Base-by-base conservation (phyloP, 2,113 vertebrate genomes). In the Gallinago paraguaiae region DNA sequence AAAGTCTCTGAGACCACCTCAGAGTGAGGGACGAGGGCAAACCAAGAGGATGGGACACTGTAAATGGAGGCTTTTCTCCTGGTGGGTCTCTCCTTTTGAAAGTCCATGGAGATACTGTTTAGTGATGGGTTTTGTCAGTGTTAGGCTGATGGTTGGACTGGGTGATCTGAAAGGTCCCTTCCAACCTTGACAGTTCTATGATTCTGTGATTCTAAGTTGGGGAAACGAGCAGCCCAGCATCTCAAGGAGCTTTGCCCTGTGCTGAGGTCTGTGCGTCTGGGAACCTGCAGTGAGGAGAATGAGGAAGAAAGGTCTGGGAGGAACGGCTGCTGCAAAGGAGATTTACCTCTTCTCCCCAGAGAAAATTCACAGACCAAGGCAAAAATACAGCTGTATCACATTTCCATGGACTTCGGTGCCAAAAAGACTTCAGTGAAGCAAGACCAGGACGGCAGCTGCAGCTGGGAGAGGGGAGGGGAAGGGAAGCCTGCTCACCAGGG, bases 241-340 rank as follows among this genome's bases (percentile, higher is more conserved):
- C 59, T 28, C 14, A 22, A 45, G 43, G 31, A 56, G 37, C 28
- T 33, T 63, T 7, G 9, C 12, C 24, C 23, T 23, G 10, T 1
- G n/a, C 2, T 64, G 41, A 25, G 9, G 16, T 50, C 61, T 50
- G n/a, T 2, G 5, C 17, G 24, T 8, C 6, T 46, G 4, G 1
- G 39, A 2, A 13, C 9, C 22, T 92, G n/a, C n/a, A 61, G 11
- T 0, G 5, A 39, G 41, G 11, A 78, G 5, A n/a, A 82, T 1
- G 7, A 15, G 13, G n/a, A 93, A 50, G 27, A 60, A 39, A 33
- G 20, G 28, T n/a, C 39, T 59, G 20, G 4, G 41, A 69, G 43
- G 11, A 78, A 74, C 0, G 3, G 33, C 17, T 60, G 17, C 2
- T 8, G 31, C 41, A 8, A 48, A 39, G 51, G 48, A 68, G 25